A percentile compares a stretch with the other conserved stretches of the same genome.
These are phyloP conservation scores for Chloromyia formosa DNA, from an alignment of 2,888 invertebrate genomes.

Conservation along the genomic window DNA sequence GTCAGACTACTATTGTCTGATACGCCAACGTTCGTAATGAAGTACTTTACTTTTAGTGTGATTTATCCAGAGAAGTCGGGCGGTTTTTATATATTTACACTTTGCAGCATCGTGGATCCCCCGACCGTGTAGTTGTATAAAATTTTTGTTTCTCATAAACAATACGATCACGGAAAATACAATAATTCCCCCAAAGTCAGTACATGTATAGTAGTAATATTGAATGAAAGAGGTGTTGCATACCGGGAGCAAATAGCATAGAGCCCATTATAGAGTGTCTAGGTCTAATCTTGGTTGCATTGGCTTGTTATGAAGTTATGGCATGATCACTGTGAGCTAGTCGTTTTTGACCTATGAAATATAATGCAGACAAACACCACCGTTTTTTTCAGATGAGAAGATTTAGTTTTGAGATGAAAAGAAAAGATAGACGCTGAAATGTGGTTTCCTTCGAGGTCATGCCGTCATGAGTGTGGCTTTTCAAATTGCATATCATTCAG, in stretches of 20 bases:
- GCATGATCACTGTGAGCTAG: neutral
- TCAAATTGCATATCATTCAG: slow-evolving; percentile 23
- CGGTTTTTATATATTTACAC: slow-evolving; percentile 42
- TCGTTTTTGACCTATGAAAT: slow-evolving; percentile 33
- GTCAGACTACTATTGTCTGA: neutral
- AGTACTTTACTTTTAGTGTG: slow-evolving; percentile 36
- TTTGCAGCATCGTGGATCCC: slow-evolving; percentile 21
- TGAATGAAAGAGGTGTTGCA: slow-evolving; percentile 25
- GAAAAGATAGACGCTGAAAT: slow-evolving; percentile 26
- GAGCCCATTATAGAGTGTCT: neutral
- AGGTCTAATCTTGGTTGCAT: neutral
- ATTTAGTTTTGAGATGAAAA: neutral
- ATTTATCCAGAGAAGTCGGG: slow-evolving; percentile 27
- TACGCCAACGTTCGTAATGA: neutral
- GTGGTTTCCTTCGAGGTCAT: slow-evolving; percentile 33
- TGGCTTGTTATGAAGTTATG: neutral
- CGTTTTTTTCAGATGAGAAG: slow-evolving; percentile 26
- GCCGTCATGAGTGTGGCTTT: neutral
- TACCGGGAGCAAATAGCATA: slow-evolving; percentile 21
- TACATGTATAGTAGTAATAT: no score
- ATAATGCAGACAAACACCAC: neutral
- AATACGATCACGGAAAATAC: neutral
- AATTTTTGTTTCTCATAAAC: slow-evolving; percentile 9
- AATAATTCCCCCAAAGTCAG: slow-evolving; percentile 24
- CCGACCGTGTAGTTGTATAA: neutral